phyloP scores from a whole-genome alignment of 2,888 invertebrate genomes.

The Ecdyonurus torrentis region DNA sequence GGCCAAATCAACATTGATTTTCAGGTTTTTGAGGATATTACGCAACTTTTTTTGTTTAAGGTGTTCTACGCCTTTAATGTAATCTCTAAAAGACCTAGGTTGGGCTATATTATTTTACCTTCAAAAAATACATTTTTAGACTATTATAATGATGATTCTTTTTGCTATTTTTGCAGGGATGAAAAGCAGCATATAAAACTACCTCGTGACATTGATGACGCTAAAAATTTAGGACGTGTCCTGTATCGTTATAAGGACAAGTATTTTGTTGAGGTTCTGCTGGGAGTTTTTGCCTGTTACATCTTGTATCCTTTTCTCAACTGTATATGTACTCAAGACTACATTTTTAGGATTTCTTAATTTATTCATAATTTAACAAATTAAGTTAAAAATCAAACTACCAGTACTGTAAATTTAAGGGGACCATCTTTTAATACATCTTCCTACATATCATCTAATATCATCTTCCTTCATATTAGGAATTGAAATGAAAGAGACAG shows the following conservation, averaged over 20 bases:
- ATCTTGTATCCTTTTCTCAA: conserved; percentile 85
- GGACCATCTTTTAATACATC: neutral
- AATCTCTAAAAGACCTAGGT: no score
- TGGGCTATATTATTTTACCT: no score
- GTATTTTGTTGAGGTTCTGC: conserved; percentile 81
- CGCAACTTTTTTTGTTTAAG: no score
- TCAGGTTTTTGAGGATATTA: no score
- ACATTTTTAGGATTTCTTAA: conserved; percentile 1
- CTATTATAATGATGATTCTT: no score
- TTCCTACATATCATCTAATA: no score
- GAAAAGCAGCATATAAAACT: conserved; percentile 75
- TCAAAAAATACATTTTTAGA: no score
- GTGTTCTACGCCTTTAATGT: no score
- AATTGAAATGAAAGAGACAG: no score
- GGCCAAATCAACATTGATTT: no score
- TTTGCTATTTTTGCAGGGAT: conserved; percentile 57
- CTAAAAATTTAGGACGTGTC: conserved; percentile 81
- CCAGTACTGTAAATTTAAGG: neutral
- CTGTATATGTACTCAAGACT: conserved; percentile 10
- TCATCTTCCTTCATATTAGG: no score
- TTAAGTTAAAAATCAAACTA: neutral
- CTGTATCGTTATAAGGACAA: conserved; percentile 83
- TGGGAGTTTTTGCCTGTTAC: conserved; percentile 77
- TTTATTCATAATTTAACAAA: neutral
- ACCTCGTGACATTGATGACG: conserved; percentile 89